Evolutionary conservation across 2,888 invertebrate genomes (phyloP).

Genomic region (Trissolcus japonicus): DNA sequence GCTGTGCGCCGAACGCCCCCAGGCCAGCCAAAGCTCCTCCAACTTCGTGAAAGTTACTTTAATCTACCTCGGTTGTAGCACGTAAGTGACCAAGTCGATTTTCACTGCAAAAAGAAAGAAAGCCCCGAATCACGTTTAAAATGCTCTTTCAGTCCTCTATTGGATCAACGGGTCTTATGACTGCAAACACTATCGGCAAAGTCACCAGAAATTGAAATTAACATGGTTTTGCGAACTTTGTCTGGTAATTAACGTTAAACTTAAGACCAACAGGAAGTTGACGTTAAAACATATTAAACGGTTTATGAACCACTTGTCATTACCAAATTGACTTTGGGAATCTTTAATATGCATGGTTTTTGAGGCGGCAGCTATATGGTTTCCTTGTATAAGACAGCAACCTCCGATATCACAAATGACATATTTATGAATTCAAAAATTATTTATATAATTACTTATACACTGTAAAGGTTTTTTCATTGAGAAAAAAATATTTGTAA

Average conservation of each 20-base stretch:
- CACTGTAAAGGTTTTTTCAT: too few relatives aligned
- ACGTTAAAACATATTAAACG: slow-evolving; percentile 42
- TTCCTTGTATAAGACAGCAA: background rate
- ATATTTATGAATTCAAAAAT: too few relatives aligned
- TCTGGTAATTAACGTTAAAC: slow-evolving; percentile 43
- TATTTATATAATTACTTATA: too few relatives aligned
- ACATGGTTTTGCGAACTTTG: slow-evolving; percentile 49
- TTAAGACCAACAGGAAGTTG: slow-evolving; percentile 39
- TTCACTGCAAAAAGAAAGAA: slow-evolving; percentile 55
- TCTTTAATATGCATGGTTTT: slow-evolving; percentile 30
- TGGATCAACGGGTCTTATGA: slow-evolving; percentile 36
- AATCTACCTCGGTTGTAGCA: slow-evolving; percentile 71
- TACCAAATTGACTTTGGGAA: slow-evolving; percentile 36
- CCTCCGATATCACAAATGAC: too few relatives aligned
- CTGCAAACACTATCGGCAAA: slow-evolving; percentile 33
- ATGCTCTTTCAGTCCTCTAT: slow-evolving; percentile 36
- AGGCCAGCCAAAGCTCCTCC: slow-evolving; percentile 71
- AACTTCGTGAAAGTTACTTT: slow-evolving; percentile 76
- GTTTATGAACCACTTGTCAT: slow-evolving; percentile 50
- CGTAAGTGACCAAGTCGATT: slow-evolving; percentile 59
- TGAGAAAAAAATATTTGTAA: too few relatives aligned
- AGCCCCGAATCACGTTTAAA: slow-evolving; percentile 43
- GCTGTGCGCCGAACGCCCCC: slow-evolving; percentile 70
- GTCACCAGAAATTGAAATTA: slow-evolving; percentile 44
- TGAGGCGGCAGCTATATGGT: background rate